Base-by-base conservation (phyloP, 2,888 invertebrate genomes). In the Sphecodes monilicornis region DNA sequence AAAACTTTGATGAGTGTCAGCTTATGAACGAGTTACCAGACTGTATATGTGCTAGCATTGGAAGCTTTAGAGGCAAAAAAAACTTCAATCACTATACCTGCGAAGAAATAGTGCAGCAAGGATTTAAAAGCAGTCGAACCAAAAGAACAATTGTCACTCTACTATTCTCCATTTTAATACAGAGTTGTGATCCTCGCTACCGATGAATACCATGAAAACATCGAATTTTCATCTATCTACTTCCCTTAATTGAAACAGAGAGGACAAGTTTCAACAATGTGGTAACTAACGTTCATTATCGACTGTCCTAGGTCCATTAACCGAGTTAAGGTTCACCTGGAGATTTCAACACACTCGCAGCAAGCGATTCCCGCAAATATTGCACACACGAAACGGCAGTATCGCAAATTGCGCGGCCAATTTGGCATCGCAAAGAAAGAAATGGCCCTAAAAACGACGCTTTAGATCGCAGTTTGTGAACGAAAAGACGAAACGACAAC, bases 231-330 rank as follows among this genome's bases (percentile, higher is more conserved):
- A 4, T 36, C 8, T 0, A 36, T 18, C 8, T 22, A 0, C n/a
- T 29, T 13, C 4, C 2, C 22, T 11, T 82, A 74, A 79, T 74
- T 70, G 36, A 69, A 57, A 26, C 18, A 10, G 50, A 60, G 22
- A 1, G n/a, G 22, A 18, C 18, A 10, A 18, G 68, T 29, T 10
- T 3, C 26, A 54, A 36, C n/a, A 32, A 43, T 18, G 26, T 39
- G 39, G 29, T 16, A 41, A 60, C 41, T 68, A 71, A 77, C 26
- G 36, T 83, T 73, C 66, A 36, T 78, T 73, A 78, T 76, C 54
- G 82, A 76, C 46, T 73, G 74, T 66, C 77, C 66, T 32, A 11
- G 72, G 71, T 69, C 85, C 76, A 84, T 85, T 85, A 85, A 80
- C 60, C 4, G 77, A 66, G 26, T n/a, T 57, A 79, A 41, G 74